Evolutionary conservation across 2,113 vertebrate species (phyloP).

Genomic region (Trematomus loennbergii): DNA sequence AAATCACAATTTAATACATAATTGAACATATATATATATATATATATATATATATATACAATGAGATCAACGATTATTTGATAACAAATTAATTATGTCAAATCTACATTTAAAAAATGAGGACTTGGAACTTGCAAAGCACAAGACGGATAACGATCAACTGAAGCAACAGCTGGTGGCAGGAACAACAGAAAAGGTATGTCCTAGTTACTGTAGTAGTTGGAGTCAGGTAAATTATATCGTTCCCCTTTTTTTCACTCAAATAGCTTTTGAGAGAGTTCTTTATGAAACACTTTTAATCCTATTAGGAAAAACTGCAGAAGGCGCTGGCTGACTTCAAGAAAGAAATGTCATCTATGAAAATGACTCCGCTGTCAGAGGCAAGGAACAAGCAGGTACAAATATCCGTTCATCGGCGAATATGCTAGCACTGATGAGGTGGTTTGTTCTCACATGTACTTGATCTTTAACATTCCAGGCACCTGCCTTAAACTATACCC

Average conservation of each 20-base stretch:
- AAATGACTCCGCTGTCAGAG: constrained; percentile 39
- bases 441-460: constrained; percentile 15
- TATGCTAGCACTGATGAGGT: background rate
- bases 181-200: constrained; percentile 86
- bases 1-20: background rate
- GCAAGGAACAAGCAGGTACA: constrained; percentile 49
- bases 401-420: background rate
- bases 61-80: background rate
- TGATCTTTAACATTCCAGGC: constrained; percentile 36
- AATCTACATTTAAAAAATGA: constrained; percentile 71
- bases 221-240: background rate
- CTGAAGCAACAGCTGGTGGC: constrained; percentile 85
- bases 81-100: background rate
- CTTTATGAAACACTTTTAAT: constrained; percentile 23
- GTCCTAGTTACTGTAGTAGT: background rate
- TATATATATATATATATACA: background rate
- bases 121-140: constrained; percentile 85
- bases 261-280: background rate
- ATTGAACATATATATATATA: too few species aligned
- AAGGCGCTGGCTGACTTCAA: constrained; percentile 66
- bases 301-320: constrained; percentile 60
- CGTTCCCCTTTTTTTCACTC: background rate
- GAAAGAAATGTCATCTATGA: constrained; percentile 53
- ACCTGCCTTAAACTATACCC: constrained; percentile 22
- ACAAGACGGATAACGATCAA: constrained; percentile 83